Evolutionary conservation across 2,113 vertebrate species (phyloP), one percentile per base, ranked within the genome.

Genomic region (Hipposideros armiger): DNA sequence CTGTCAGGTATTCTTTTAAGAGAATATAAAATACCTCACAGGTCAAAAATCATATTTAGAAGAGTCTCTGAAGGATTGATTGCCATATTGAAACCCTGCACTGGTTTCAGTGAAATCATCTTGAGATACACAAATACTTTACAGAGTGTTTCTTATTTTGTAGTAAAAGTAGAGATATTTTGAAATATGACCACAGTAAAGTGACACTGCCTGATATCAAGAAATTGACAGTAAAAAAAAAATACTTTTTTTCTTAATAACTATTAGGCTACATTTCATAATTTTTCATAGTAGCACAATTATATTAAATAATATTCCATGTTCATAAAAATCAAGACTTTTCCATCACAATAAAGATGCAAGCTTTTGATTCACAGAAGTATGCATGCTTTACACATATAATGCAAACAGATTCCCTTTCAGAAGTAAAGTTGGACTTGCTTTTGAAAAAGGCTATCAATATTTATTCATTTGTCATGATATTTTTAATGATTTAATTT

Each of bases 41-140:
- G 93, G 81, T 78, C 78, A 96, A 91, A 70, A 97, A 94, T 96
- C 94, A 88, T 86, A 66, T 97, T 96, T 91, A 74, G 88, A 96
- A 92, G 19, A 89, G 28, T 96, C 95, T 97, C 97, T 88, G 78
- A 90, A 96, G 92, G 96, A 96, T 56, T 7, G 70, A 95, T 98
- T 96, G 96, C 94, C 19, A 80, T 90, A 94, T 97, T 97, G 97
- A 96, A 98, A 96, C 92, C 72, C 91, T 94, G 19, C 56, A 56
- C 24, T 89, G 73, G 66, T 92, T 90, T 87, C 67, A 22, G 93
- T 96, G 54, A 97, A 89, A 96, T 47, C 11, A 67, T 95, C 26
- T 95, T 82, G 56, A 97, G 45, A 78, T 96, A 74, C 2, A 1
- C 52, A 82, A 42, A 77, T n/a, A 90, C 30, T 73, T 91, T 85